Percentiles rank a stretch among this genome's conserved stretches.
phyloP scores from a whole-genome alignment of 1,140 invertebrate genomes.

The Hestina assimilis region DNA sequence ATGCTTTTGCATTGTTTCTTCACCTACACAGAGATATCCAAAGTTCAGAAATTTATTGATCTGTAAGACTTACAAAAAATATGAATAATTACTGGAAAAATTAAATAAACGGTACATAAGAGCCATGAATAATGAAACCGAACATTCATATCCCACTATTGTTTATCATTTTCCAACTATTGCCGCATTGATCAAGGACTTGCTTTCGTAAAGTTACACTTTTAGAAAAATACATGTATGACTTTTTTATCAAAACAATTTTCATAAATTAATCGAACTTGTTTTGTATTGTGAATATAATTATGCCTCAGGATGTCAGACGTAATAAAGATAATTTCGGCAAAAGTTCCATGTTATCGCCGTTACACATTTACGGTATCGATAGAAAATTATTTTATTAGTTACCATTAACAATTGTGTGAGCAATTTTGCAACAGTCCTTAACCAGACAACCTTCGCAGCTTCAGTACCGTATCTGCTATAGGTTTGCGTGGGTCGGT shows the following conservation, averaged over 20 bases:
- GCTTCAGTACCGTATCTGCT: slow-evolving; percentile 23
- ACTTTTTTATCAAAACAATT: not conserved
- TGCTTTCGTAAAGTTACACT: not conserved
- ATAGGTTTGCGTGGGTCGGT: slow-evolving; percentile 21
- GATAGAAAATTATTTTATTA: slow-evolving; percentile 9
- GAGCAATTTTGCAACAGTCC: slow-evolving; percentile 29
- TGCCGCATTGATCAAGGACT: not conserved
- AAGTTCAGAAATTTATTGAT: too few species aligned
- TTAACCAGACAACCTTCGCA: slow-evolving; percentile 20
- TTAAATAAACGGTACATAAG: too few species aligned
- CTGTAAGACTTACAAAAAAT: too few species aligned
- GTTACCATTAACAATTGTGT: slow-evolving; percentile 20
- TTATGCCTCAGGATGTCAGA: too few species aligned
- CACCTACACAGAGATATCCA: too few species aligned
- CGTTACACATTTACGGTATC: not conserved
- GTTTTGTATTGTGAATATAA: too few species aligned
- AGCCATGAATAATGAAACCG: too few species aligned
- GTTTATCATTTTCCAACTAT: not conserved
- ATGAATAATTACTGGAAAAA: too few species aligned
- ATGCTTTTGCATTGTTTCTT: too few species aligned
- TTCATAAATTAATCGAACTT: not conserved
- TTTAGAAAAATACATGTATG: not conserved
- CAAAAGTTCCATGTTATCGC: too few species aligned
- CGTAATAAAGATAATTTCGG: too few species aligned
- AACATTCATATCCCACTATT: too few species aligned